Evolutionary conservation across 2,113 vertebrate genomes (phyloP), one percentile per base, ranked within the genome.

Genomic region (Rhynchopsitta pachyrhyncha): DNA sequence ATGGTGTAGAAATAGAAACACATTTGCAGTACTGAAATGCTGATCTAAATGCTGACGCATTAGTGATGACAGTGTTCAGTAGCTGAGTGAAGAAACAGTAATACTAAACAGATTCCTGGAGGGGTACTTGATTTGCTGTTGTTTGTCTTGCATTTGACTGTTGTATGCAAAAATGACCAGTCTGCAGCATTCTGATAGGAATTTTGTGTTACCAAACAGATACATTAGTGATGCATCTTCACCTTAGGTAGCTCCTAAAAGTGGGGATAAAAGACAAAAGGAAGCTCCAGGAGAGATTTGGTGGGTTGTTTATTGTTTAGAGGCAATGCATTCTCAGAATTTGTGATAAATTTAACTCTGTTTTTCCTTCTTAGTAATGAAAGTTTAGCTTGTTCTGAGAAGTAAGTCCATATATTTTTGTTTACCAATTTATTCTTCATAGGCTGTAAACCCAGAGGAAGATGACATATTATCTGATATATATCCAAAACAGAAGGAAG

Each of bases 401-500:
- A 12, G 76, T 24, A 10, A 50, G 9, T 7, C 3, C 69, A 35
- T 29, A 44, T 39, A 3, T 15, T 55, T 60, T 41, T 24, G 64
- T 49, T 90, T 28, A 6, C 59, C 44, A 4, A 13, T 55, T 63
- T 13, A 47, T 67, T 94, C 80, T 35, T 96, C 74, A 18, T 59
- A 98, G 98, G 90, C 33, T 71, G 46, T 95, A 88, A 88, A 92
- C 14, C 19, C 93, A 49, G 94, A 55, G 41, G 96, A 95, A 33
- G 90, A 93, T 52, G 69, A 39, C 35, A 39, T 33, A 59, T 7
- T 77, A 75, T 70, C 81, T 77, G 86, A 80, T 62, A 62, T 80
- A 86, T 96, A 95, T 78, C 18, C 82, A 86, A 94, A 96, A 53
- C 24, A 59, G 63, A 86, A 95, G 52, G 95, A 85, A 83, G 97